A percentile compares a stretch with the other conserved stretches of the same genome.
phyloP scores from a whole-genome alignment of 64 coral and sea anemone genomes.

The Dendrophyllia cribrosa region DNA sequence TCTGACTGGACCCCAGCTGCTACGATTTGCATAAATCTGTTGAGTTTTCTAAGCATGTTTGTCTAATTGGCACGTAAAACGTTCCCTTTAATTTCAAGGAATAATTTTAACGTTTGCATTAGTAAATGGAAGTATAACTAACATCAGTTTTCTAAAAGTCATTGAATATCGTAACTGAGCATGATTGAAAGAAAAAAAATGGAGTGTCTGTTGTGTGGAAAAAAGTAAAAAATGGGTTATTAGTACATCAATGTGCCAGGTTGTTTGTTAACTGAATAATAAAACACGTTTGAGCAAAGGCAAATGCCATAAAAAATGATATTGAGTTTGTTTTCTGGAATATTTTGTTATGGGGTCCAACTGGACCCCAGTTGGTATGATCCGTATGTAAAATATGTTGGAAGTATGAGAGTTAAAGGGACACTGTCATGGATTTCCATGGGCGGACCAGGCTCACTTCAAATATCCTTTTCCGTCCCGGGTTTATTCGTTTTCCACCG shows the following conservation, averaged over 20 bases:
- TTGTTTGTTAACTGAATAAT: not conserved
- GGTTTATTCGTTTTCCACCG: too few species aligned
- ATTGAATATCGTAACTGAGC: not conserved
- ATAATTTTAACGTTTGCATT: not conserved
- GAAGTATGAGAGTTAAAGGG: not conserved
- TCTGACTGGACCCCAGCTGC: too few species aligned
- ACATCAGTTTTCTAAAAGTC: not conserved
- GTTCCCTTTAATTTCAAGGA: not conserved
- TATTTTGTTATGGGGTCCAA: not conserved
- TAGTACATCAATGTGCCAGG: not conserved
- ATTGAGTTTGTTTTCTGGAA: not conserved
- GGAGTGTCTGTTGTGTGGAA: not conserved
- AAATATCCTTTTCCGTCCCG: too few species aligned
- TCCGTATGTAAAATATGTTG: not conserved
- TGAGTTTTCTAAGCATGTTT: not conserved
- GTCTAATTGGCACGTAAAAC: not conserved
- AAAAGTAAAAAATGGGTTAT: not conserved
- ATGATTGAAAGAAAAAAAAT: too few species aligned
- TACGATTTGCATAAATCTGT: too few species aligned
- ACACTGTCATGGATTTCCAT: too few species aligned
- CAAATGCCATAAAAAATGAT: not conserved
- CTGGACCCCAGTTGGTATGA: not conserved
- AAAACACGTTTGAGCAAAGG: too few species aligned
- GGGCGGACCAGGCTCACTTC: too few species aligned
- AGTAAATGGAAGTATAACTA: not conserved